Base-by-base conservation (phyloP, 2,797 vertebrate species). In the Hafferia zeledoni region DNA sequence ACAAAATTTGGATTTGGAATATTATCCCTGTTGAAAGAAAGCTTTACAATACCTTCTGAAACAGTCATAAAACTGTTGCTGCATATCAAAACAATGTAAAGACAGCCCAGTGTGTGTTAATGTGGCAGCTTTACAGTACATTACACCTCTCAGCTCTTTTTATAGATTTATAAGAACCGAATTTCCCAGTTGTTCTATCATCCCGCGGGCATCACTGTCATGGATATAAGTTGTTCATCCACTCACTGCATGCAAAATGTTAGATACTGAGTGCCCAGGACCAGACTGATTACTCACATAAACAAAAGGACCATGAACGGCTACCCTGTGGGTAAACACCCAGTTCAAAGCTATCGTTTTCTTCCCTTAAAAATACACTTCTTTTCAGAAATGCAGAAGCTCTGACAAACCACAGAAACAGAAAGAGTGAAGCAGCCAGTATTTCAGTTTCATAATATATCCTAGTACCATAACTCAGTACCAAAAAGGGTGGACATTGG, bases 51-150 rank as follows among this genome's bases (percentile, higher is more conserved):
- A 85, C 41, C 49, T 85, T 78, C 86, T 75, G 69, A 89, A 92
- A 87, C 47, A 90, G 67, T 63, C 56, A 67, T 87, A 92, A 94
- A 95, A 64, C 49, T 39, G 30, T 41, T 94, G 57, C 70, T 94
- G 85, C 89, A 41, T 94, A 96, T 84, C 95, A 87, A 91, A 96
- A 93, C 91, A 94, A 83, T 30, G 57, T 69, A 78, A 91, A 93
- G 79, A 67, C 55, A 89, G 77, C 33, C n/a, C 56, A 64, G 44
- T 67, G 47, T 6, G 6, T 49, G 76, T 78, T 92, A 92, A 88
- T 52, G 72, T 72, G 80, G 47, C 59, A 88, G 22, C 69, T 92
- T 90, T 91, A 91, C 63, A 89, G 72, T 63, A 75, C 69, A 82
- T 91, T 78, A 86, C 69, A 81, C 65, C 79, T 88, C 67, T 72